phyloP scores from a whole-genome alignment of 2,113 vertebrate species.

The Ictidomys tridecemlineatus region DNA sequence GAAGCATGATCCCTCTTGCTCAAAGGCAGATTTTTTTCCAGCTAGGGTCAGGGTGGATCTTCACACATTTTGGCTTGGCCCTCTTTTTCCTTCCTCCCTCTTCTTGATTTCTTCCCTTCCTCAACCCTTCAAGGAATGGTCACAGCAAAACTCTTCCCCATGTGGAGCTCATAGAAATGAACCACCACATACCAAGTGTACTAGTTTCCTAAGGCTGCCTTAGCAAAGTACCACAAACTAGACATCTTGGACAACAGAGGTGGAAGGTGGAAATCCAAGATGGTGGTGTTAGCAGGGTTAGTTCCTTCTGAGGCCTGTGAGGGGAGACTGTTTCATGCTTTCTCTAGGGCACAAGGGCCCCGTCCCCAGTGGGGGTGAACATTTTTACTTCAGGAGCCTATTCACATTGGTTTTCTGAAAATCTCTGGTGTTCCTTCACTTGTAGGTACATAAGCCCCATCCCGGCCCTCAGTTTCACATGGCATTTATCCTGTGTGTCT shows the following conservation, averaged over 20 bases:
- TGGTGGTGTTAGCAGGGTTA: not conserved
- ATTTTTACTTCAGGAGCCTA: slow-evolving; percentile 74
- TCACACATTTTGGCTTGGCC: not conserved
- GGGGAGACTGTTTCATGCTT: no score
- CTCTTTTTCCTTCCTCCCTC: not conserved
- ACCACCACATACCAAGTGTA: accelerated
- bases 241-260: not conserved
- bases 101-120: not conserved
- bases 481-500: not conserved
- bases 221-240: not conserved
- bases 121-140: not conserved
- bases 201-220: not conserved
- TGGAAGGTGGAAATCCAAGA: not conserved
- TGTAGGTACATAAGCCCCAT: no score
- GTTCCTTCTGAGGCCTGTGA: not conserved
- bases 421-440: not conserved
- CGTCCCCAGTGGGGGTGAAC: slow-evolving; percentile 80
- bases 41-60: not conserved
- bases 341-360: slow-evolving; percentile 68
- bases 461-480: not conserved
- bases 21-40: not conserved
- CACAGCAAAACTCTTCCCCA: not conserved
- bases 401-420: slow-evolving; percentile 26
- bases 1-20: not conserved
- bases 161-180: not conserved